These are phyloP conservation scores for Agrilus mali DNA, from an alignment of 2,888 invertebrate species.

Conservation along the genomic window DNA sequence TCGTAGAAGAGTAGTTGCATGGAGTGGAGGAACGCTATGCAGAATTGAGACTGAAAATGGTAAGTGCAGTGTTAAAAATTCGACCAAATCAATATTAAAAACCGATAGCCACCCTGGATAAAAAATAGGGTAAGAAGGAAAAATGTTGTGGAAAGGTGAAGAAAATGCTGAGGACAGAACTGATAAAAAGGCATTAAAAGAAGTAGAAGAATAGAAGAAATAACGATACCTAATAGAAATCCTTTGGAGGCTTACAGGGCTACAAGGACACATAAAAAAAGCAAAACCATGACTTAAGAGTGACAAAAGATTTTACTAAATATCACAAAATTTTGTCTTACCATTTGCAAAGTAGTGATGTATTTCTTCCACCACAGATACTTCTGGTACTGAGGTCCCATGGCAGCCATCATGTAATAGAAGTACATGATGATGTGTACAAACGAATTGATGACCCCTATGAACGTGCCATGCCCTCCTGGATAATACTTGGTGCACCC, in stretches of 20 bases:
- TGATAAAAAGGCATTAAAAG: too few relatives aligned
- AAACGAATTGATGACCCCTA: slow-evolving; percentile 59
- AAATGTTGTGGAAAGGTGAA: too few relatives aligned
- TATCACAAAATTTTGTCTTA: slow-evolving; percentile 32
- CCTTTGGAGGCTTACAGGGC: too few relatives aligned
- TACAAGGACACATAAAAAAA: too few relatives aligned
- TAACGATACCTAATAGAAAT: too few relatives aligned
- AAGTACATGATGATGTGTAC: slow-evolving; percentile 76
- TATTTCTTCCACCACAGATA: slow-evolving; percentile 80
- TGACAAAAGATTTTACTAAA: not conserved
- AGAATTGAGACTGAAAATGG: slow-evolving; percentile 71
- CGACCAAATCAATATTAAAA: too few relatives aligned
- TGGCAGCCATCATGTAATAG: slow-evolving; percentile 63
- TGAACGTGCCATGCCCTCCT: slow-evolving; percentile 58
- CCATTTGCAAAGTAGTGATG: slow-evolving; percentile 69
- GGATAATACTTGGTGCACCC: slow-evolving; percentile 76
- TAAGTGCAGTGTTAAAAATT: too few relatives aligned
- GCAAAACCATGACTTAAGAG: not conserved
- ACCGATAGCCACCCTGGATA: too few relatives aligned
- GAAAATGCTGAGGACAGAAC: too few relatives aligned
- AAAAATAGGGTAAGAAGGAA: too few relatives aligned
- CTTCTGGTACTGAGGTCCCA: slow-evolving; percentile 55
- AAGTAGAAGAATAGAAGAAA: too few relatives aligned
- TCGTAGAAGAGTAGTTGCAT: slow-evolving; percentile 74
- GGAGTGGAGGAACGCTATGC: slow-evolving; percentile 75